Evolutionary conservation across 2,797 vertebrate genomes (phyloP).

Genomic region (Sebastolobus alascanus): DNA sequence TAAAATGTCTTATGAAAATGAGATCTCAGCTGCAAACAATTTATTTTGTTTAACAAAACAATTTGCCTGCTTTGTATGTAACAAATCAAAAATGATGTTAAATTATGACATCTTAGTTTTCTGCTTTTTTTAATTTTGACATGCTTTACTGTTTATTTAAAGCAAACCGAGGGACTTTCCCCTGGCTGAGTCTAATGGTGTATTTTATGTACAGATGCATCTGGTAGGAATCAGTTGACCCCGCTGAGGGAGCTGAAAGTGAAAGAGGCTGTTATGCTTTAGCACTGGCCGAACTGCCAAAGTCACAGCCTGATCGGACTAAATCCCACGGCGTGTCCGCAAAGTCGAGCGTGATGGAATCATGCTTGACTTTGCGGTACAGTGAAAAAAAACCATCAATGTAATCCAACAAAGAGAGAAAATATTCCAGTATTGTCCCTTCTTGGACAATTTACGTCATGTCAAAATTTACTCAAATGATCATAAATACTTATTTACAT

Average conservation of each 20-base stretch:
- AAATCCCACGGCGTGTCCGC: slow-evolving; percentile 67
- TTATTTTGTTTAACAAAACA: slow-evolving; percentile 24
- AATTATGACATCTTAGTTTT: slow-evolving; percentile 4
- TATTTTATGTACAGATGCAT: slow-evolving; percentile 75
- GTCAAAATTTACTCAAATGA: background rate
- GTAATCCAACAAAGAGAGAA: slow-evolving; percentile 13
- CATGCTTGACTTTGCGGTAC: slow-evolving; percentile 48
- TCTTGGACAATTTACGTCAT: background rate
- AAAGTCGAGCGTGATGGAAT: slow-evolving; percentile 68
- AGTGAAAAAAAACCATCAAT: slow-evolving; percentile 11
- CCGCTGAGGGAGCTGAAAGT: slow-evolving; percentile 70
- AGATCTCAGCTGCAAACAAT: background rate
- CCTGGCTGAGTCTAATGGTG: slow-evolving; percentile 37
- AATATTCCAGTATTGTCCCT: slow-evolving; percentile 3
- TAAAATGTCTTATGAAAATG: background rate
- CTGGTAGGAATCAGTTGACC: slow-evolving; percentile 75
- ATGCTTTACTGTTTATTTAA: slow-evolving; percentile 49
- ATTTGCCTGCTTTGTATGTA: background rate
- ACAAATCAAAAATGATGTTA: slow-evolving; percentile 12
- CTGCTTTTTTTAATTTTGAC: slow-evolving; percentile 23
- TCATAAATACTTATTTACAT: background rate
- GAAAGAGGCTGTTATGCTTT: slow-evolving; percentile 77
- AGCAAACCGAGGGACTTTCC: slow-evolving; percentile 25
- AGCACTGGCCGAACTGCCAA: slow-evolving; percentile 69
- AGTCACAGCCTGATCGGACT: slow-evolving; percentile 67